A percentile compares a stretch with the other conserved stretches of the same genome.
These are phyloP conservation scores for Chrysocyon brachyurus DNA, from an alignment of 2,797 vertebrate genomes.

Conservation along the genomic window DNA sequence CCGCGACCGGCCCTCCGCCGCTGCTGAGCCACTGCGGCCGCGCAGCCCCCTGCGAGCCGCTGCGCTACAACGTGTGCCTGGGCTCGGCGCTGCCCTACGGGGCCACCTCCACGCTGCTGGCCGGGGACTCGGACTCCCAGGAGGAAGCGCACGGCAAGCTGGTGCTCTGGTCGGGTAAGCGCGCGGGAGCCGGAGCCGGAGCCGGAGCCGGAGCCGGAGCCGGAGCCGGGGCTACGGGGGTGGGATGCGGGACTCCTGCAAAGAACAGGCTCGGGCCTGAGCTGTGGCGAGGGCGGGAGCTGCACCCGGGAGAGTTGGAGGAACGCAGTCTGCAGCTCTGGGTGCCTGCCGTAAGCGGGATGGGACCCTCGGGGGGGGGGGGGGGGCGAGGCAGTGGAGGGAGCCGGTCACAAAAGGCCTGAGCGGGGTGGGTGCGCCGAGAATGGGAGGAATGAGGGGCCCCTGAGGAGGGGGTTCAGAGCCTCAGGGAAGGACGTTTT, in stretches of 20 bases:
- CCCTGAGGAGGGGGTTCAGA: not conserved
- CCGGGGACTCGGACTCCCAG: slow-evolving; percentile 94
- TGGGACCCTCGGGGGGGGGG: not conserved
- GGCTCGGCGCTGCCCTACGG: slow-evolving; percentile 95
- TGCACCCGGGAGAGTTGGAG: not conserved
- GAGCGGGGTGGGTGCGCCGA: not conserved
- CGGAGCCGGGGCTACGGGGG: not conserved
- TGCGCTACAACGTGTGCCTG: slow-evolving; percentile 94
- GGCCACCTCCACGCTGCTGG: slow-evolving; percentile 94
- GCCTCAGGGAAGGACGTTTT: not conserved
- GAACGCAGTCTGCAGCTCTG: not conserved
- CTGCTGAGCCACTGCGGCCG: slow-evolving; percentile 92
- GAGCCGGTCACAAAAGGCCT: not conserved
- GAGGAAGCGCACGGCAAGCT: slow-evolving; percentile 96
- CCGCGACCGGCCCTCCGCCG: slow-evolving; percentile 74
- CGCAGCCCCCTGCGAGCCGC: slow-evolving; percentile 92
- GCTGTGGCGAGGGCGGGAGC: not conserved
- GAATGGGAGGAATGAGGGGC: not conserved
- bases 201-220: not conserved
- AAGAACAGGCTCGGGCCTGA: not conserved
- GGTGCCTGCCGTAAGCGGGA: not conserved
- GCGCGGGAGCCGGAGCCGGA: not conserved
- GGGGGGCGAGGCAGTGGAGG: not conserved
- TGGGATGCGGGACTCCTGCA: not conserved
- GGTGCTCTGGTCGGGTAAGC: slow-evolving; percentile 97